Conservation (phyloP, 2,888 invertebrate species). For the Iselma pallidipennis region DNA sequence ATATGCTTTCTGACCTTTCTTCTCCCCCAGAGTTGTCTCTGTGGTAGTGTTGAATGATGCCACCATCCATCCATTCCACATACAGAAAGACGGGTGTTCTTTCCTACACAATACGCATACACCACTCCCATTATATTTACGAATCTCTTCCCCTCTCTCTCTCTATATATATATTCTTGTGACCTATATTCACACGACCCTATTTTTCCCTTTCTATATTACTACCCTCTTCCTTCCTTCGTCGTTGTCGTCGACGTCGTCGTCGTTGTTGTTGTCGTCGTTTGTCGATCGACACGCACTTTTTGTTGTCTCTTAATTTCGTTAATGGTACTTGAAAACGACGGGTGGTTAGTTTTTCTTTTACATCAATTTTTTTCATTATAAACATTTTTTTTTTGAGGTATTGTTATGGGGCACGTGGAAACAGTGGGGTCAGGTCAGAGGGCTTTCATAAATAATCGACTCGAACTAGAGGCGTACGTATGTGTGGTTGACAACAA, state of each 20-base stretch:
- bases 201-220: not conserved
- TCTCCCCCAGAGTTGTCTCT: conserved; percentile 10
- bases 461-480: too few relatives aligned
- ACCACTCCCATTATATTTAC: conserved; percentile 1
- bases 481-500: too few relatives aligned
- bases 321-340: conserved; percentile 37
- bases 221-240: not conserved
- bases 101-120: not conserved
- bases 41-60: conserved; percentile 20
- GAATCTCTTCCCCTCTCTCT: not conserved
- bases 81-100: not conserved
- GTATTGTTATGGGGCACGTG: not conserved
- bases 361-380: conserved; percentile 1
- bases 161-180: too few relatives aligned
- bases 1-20: conserved; percentile 17
- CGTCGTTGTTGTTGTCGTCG: not conserved
- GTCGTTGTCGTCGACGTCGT: not conserved
- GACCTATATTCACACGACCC: not conserved
- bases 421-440: not conserved
- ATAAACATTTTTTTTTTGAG: conserved; percentile 16
- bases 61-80: not conserved
- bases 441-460: not conserved
- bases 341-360: conserved; percentile 24
- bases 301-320: conserved; percentile 36
- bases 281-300: conserved; percentile 11